phyloP scores from a whole-genome alignment of 2,113 vertebrate species.

The Lepus europaeus region DNA sequence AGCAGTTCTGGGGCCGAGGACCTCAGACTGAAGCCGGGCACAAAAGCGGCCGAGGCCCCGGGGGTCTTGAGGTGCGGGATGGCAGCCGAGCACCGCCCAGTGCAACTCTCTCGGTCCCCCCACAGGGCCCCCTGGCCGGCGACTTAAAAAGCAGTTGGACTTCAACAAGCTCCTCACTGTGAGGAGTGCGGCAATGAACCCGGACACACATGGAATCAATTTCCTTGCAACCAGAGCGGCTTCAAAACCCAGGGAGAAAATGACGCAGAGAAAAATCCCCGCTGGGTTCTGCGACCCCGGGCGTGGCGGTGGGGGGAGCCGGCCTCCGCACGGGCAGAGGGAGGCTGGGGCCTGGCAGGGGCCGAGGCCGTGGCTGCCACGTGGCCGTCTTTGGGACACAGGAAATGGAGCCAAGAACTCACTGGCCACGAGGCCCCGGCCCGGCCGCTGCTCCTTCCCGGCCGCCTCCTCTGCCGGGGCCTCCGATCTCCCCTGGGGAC shows the following conservation, averaged over 20 bases:
- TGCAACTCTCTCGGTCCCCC: too few species aligned
- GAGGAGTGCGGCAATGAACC: slow-evolving; percentile 60
- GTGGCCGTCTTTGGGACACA: too few species aligned
- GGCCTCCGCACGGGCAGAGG: too few species aligned
- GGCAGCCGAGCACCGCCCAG: too few species aligned
- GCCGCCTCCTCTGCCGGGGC: background rate
- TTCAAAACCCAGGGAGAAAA: slow-evolving; percentile 39
- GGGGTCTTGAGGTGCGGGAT: too few species aligned
- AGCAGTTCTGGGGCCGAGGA: background rate
- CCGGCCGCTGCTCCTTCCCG: too few species aligned
- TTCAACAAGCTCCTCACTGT: slow-evolving; percentile 50
- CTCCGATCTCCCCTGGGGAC: background rate
- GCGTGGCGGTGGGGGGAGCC: too few species aligned
- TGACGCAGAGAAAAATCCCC: background rate
- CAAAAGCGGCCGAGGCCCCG: background rate
- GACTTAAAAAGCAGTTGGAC: background rate
- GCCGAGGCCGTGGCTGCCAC: too few species aligned
- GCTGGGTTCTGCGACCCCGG: background rate
- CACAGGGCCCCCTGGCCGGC: too few species aligned
- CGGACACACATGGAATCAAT: slow-evolving; percentile 76
- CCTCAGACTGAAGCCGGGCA: fast-evolving
- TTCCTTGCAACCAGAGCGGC: slow-evolving; percentile 67
- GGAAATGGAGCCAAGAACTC: too few species aligned
- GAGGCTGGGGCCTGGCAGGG: too few species aligned
- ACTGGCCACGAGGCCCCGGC: too few species aligned